These are phyloP conservation scores for Saccostrea glomerata DNA, from an alignment of 1,140 invertebrate genomes.

Conservation along the genomic window DNA sequence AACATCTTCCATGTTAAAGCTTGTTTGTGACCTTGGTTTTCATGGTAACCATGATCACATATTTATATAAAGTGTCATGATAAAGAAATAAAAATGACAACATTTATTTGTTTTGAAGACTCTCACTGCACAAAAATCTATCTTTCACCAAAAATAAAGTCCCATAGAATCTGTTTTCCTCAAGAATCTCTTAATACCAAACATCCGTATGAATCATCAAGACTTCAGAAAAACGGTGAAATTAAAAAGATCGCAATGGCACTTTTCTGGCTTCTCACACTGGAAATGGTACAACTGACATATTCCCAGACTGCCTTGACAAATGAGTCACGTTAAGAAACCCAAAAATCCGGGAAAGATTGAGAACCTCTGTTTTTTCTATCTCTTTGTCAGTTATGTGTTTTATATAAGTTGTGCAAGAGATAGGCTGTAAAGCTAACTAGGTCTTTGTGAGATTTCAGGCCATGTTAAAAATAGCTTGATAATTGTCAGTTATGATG, in stretches of 20 bases:
- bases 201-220: conserved; percentile 9
- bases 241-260: conserved; percentile 33
- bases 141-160: not conserved
- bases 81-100: not conserved
- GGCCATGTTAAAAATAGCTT: not conserved
- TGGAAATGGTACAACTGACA: not conserved
- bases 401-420: not conserved
- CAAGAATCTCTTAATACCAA: not conserved
- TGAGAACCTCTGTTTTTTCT: conserved; percentile 1
- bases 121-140: not conserved
- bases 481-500: not conserved
- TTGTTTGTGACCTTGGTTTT: not conserved
- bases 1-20: not conserved
- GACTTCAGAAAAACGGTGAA: conserved; percentile 16
- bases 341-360: not conserved
- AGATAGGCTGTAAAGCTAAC: not conserved
- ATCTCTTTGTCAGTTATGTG: not conserved
- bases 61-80: no score
- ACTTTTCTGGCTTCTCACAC: not conserved
- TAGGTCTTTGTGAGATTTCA: not conserved
- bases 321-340: conserved; percentile 5
- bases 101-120: not conserved
- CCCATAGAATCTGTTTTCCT: not conserved
- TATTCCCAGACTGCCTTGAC: conserved; percentile 16
- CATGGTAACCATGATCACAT: not conserved